Base-by-base conservation (phyloP, 1,140 invertebrate genomes). In the Lepidurus couesii region DNA sequence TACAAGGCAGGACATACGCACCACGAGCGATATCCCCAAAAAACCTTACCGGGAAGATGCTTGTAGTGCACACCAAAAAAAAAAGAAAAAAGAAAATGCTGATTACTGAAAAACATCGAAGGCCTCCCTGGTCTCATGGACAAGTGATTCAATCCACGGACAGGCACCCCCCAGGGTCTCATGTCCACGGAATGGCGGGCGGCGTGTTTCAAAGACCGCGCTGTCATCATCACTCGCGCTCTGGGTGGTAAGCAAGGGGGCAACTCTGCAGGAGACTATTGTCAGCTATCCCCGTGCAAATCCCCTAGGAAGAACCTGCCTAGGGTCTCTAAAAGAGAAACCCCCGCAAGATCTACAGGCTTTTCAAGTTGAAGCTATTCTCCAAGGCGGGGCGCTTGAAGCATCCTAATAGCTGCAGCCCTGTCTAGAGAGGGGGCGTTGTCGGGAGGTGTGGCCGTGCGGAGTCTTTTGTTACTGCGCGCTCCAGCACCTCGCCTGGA, bases 171-270 rank as follows among this genome's bases (percentile, higher is more conserved):
- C 45, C 42, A 24, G 76, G 76, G 16, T 65, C 76, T 65, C 44
- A 53, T 65, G 76, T 42, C 26, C 76, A 65, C 76, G n/a, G 76
- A 77, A 53, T 77, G 76, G 76, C 65, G 44, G 65, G 76, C 76
- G 76, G 76, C 65, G 76, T 74, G 47, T 81, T 77, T 85, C 83
- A 86, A 85, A 84, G 84, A 74, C 79, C 21, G 80, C 73, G 79
- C 84, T 84, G 85, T 86, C 85, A 85, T 85, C 85, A 83, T 86
- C 84, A 84, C 85, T 84, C 84, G 81, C 85, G 82, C 84, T 83
- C 84, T 86, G 85, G 85, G 85, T 86, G 85, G 85, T 84, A 85
- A 76, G 53, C 75, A 81, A 82, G 82, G 82, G 81, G 83, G 81
- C 53, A n/a, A 42, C 26, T 44, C 73, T 44, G 42, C 76, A 42